Evolutionary conservation across 2,113 vertebrate species (phyloP).

Genomic region (Oreochromis niloticus): DNA sequence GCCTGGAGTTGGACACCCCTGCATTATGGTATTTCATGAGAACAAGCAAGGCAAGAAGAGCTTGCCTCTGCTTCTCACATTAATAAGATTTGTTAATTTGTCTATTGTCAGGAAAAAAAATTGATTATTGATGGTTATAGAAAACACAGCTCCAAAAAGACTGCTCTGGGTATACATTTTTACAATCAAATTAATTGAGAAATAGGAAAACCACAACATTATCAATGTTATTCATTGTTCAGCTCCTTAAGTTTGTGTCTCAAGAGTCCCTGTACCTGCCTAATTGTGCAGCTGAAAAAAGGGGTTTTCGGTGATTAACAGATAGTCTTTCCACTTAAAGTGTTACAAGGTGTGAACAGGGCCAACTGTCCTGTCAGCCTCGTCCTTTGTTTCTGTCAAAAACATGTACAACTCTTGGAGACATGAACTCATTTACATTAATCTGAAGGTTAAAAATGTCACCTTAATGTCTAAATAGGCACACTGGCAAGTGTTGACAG

Average conservation of each 20-base stretch:
- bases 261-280: neutral
- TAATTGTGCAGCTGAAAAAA: neutral
- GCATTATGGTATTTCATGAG: neutral
- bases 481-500: accelerated
- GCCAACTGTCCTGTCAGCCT: neutral
- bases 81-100: neutral
- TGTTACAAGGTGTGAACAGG: neutral
- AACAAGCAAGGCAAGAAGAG: neutral
- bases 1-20: neutral
- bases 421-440: neutral
- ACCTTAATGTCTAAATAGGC: neutral
- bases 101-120: neutral
- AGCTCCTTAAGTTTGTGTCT: neutral
- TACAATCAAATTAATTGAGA: accelerated
- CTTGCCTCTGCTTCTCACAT: neutral
- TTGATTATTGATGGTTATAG: neutral
- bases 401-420: neutral
- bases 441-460: neutral
- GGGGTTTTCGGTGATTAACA: neutral
- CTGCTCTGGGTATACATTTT: accelerated
- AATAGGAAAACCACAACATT: neutral
- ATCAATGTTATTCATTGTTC: neutral
- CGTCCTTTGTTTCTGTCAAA: neutral
- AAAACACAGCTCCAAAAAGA: neutral
- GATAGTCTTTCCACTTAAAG: constrained; percentile 6